phyloP scores from a whole-genome alignment of 2,113 vertebrate species.

The Bubo bubo region DNA sequence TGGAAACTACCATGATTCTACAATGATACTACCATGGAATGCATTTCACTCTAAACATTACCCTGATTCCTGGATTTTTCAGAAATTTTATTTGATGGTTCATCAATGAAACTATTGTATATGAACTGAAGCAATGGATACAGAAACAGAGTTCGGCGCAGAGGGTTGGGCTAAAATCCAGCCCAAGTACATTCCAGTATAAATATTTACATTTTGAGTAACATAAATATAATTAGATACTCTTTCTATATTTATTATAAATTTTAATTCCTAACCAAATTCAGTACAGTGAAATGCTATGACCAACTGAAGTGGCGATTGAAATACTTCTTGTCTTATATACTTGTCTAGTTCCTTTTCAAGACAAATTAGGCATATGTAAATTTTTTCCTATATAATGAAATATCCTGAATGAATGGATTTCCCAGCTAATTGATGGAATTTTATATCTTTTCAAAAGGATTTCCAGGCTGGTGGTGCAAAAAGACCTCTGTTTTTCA shows the following conservation, averaged over 20 bases:
- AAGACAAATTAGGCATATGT: background rate
- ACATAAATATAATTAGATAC: background rate
- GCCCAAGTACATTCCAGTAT: background rate
- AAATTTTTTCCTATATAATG: background rate
- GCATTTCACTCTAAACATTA: background rate
- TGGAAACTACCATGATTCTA: background rate
- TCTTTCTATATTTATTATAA: background rate
- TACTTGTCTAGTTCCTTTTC: background rate
- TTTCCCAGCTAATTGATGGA: background rate
- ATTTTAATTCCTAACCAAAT: background rate
- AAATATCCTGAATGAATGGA: background rate
- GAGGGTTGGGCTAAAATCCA: background rate
- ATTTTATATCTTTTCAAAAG: background rate
- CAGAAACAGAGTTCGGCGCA: rapidly evolving
- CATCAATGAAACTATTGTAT: background rate
- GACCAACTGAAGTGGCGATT: background rate
- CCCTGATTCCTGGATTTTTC: background rate
- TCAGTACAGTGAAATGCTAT: background rate
- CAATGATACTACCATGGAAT: background rate
- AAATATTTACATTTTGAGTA: background rate
- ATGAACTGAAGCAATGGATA: background rate
- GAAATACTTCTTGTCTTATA: background rate
- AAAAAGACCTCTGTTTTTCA: background rate
- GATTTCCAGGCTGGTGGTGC: background rate
- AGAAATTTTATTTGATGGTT: background rate